phyloP scores from a whole-genome alignment of 64 coral and sea anemone genomes.

The Trachythela sp. region DNA sequence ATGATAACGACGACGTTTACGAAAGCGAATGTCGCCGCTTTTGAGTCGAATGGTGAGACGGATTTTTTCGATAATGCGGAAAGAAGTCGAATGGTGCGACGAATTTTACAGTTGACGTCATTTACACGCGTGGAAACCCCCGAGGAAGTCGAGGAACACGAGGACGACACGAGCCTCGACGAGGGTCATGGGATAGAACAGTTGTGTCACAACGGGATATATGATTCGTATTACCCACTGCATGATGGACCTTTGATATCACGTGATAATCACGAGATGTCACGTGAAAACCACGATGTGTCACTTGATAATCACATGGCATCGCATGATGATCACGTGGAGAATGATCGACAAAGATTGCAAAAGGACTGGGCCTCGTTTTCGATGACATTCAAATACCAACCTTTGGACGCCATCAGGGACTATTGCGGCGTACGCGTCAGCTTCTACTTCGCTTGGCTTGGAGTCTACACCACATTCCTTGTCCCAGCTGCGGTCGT shows the following conservation, averaged over 20 bases:
- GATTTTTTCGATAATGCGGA: conserved; percentile 74
- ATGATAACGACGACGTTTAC: conserved; percentile 42
- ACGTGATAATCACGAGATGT: not conserved
- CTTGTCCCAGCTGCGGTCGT: conserved; percentile 84
- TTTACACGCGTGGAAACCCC: conserved; percentile 65
- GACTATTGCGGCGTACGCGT: conserved; percentile 91
- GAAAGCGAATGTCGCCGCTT: not conserved
- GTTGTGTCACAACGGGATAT: conserved; percentile 59
- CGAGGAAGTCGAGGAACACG: not conserved
- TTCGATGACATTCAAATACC: conserved; percentile 80
- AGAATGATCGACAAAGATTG: conserved; percentile 67
- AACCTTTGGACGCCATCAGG: conserved; percentile 86
- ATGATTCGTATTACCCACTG: conserved; percentile 69
- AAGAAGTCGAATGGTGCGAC: conserved; percentile 81
- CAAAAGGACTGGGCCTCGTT: conserved; percentile 79
- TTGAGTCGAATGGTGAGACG: not conserved
- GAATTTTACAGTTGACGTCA: conserved; percentile 56
- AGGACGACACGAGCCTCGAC: not conserved
- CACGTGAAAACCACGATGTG: conserved; percentile 34
- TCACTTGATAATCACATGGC: not conserved
- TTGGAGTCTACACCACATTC: conserved; percentile 89
- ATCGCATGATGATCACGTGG: conserved; percentile 18
- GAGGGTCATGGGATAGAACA: conserved; percentile 60
- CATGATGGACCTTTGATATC: conserved; percentile 59
- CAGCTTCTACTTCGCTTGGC: conserved; percentile 92